Conservation (phyloP, 2,113 vertebrate species). For the Delphinus delphis region DNA sequence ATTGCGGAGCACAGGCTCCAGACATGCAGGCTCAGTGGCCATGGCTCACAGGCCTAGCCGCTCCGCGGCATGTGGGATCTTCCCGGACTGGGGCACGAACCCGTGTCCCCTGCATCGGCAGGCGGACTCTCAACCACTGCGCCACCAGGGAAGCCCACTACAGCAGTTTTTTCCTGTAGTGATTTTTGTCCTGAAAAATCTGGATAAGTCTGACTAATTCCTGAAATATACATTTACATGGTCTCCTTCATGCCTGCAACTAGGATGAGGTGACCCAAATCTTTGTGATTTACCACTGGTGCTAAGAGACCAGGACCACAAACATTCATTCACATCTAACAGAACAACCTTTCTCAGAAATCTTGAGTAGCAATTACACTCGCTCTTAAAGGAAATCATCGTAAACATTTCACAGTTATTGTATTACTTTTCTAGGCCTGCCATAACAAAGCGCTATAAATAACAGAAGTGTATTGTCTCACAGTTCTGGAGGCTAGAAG, state of each 20-base stretch:
- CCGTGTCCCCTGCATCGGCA: no score
- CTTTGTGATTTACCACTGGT: neutral
- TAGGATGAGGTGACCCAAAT: neutral
- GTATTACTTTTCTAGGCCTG: neutral
- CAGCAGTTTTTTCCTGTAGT: neutral
- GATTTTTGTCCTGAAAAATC: slow-evolving; percentile 30
- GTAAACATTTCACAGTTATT: neutral
- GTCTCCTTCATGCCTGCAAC: neutral
- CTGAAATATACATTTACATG: neutral
- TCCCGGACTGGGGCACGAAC: no score
- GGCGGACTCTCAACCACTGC: no score
- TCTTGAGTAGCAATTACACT: neutral
- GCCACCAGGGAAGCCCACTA: no score
- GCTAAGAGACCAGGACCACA: neutral
- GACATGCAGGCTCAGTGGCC: no score
- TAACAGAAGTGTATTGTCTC: neutral
- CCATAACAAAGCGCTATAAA: neutral
- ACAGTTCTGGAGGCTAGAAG: neutral
- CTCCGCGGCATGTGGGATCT: no score
- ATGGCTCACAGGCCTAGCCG: no score
- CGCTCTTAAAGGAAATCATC: neutral
- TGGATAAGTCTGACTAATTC: neutral
- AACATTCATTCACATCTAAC: neutral
- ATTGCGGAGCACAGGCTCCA: no score
- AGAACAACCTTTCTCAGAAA: neutral